Evolutionary conservation across 2,797 vertebrate genomes (phyloP).

Genomic region (Zenarchopterus dispar): DNA sequence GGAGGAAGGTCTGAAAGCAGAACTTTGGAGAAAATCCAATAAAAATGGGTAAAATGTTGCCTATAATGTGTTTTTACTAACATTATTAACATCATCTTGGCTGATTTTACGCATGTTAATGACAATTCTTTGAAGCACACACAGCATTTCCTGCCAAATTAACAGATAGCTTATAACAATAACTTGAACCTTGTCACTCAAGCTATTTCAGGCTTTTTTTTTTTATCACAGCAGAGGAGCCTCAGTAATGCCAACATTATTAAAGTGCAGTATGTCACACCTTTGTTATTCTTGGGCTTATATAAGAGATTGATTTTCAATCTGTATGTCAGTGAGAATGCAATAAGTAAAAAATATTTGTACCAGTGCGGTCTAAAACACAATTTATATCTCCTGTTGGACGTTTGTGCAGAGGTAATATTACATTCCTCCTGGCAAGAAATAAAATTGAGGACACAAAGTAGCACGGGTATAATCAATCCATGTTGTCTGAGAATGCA

Average conservation of each 20-base stretch:
- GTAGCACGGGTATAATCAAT: conserved; percentile 69
- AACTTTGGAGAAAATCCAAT: conserved; percentile 50
- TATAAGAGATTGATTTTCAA: conserved; percentile 51
- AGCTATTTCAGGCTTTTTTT: conserved; percentile 57
- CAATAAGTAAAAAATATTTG: conserved; percentile 29
- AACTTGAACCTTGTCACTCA: conserved; percentile 55
- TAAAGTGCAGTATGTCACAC: conserved; percentile 44
- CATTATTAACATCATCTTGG: conserved; percentile 20
- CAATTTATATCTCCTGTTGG: conserved; percentile 39
- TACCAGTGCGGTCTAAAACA: conserved; percentile 11
- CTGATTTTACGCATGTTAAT: conserved; percentile 49
- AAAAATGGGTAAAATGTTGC: conserved; percentile 51
- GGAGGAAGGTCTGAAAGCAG: conserved; percentile 52
- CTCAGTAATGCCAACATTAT: conserved; percentile 49
- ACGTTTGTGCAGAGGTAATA: conserved; percentile 20
- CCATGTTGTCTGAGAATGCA: conserved; percentile 63
- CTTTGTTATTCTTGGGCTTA: conserved; percentile 40
- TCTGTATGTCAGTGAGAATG: conserved; percentile 27
- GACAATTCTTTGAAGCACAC: conserved; percentile 34
- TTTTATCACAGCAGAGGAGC: conserved; percentile 44
- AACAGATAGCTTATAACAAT: conserved; percentile 54
- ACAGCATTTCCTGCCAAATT: conserved; percentile 41
- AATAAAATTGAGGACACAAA: conserved; percentile 64
- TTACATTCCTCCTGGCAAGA: conserved; percentile 58
- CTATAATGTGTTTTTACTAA: conserved; percentile 57